A percentile compares a stretch with the other conserved stretches of the same genome.
phyloP scores from a whole-genome alignment of 2,113 vertebrate genomes.

The Erythrocercus mccallii region DNA sequence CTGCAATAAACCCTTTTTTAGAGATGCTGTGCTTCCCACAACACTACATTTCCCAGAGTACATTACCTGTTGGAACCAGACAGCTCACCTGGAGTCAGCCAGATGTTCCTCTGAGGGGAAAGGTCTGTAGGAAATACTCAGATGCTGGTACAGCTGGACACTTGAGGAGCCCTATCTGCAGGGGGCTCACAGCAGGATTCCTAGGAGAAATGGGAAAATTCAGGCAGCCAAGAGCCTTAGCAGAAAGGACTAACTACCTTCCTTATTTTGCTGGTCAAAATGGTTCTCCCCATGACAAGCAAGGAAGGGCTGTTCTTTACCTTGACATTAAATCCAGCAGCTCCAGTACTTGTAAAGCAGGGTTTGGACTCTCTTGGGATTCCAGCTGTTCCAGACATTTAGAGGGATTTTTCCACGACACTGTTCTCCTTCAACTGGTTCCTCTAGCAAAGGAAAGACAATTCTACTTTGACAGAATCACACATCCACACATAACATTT shows the following conservation, averaged over 20 bases:
- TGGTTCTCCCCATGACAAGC: neutral
- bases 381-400: neutral
- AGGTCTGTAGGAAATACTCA: neutral
- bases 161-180: neutral
- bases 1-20: neutral
- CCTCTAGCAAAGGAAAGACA: neutral
- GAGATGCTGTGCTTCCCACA: neutral
- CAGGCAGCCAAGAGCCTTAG: neutral
- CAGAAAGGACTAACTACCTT: neutral
- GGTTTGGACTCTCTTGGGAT: neutral
- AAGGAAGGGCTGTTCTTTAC: neutral
- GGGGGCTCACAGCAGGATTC: neutral
- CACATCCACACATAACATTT: accelerated
- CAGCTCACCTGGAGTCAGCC: neutral
- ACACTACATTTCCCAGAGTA: neutral
- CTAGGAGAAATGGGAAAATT: neutral
- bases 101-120: neutral
- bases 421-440: neutral
- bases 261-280: neutral
- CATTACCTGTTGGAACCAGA: neutral
- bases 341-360: neutral
- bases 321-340: neutral
- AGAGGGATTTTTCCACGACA: neutral
- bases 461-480: neutral
- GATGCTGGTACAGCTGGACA: accelerated